Evolutionary conservation across 2,797 vertebrate genomes (phyloP), one percentile per base, ranked within the genome.

Genomic region (Nyctalus aviator): DNA sequence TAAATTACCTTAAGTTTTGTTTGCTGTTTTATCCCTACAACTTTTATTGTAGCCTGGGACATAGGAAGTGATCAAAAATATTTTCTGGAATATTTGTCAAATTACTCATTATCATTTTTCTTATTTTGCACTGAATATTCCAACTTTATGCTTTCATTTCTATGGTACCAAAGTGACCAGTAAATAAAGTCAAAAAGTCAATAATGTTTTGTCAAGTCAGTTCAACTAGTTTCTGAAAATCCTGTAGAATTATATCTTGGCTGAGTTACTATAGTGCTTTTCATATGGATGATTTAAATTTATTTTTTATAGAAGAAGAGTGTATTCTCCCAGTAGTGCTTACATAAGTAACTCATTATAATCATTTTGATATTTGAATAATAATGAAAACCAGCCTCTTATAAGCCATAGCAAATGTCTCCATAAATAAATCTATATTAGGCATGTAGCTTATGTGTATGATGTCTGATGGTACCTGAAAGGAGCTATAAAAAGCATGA

Each of bases 351-450:
- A 90, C 27, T 64, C 1, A 87, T 11, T 88, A 69, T 21, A 92
- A 17, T 18, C 71, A 68, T 18, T 97, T 66, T 77, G 55, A 66
- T 94, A 88, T 93, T 96, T 96, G 87, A 95, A 94, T 97, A 95
- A 73, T 78, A 95, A 81, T 95, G 92, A 87, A 81, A 92, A 94
- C 83, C 55, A 84, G 46, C 30, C 88, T 71, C 32, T 64, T 64
- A 90, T 1, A 95, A 95, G 64, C 46, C 84, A 25, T 41, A 84
- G 35, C 0, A 94, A 95, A n/a, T 89, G 18, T 15, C 32, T 14
- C 90, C 7, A n/a, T 79, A 96, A 95, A 97, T 95, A 95, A 59
- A 90, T 3, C 20, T 3, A 72, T 71, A 86, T 59, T 90, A 96
- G 93, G 66, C 89, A 17, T 2, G 18, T 86, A 91, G 41, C 73